Conservation (phyloP, 2,113 vertebrate genomes). For the Bos indicus region DNA sequence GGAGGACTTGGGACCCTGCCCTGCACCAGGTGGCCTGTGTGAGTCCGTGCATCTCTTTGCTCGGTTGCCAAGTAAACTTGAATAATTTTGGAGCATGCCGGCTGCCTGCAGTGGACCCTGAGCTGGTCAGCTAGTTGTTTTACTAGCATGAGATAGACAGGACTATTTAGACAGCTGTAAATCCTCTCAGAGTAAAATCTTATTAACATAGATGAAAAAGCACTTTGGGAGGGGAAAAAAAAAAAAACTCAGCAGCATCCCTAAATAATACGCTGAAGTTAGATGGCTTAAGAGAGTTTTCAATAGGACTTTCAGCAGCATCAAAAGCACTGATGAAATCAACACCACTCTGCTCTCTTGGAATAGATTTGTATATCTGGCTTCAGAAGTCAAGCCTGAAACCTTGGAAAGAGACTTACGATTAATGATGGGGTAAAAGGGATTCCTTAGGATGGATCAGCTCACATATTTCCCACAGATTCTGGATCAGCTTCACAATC, state of each 20-base stretch:
- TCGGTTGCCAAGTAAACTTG: constrained; percentile 60
- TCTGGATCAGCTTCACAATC: not conserved
- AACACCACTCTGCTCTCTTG: not conserved
- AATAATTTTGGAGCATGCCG: constrained; percentile 53
- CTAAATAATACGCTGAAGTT: constrained; percentile 74
- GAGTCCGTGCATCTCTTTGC: constrained; percentile 57
- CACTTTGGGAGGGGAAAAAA: constrained; percentile 43
- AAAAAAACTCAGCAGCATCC: constrained; percentile 53
- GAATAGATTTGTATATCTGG: not conserved
- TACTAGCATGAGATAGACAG: constrained; percentile 75
- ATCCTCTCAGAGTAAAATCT: constrained; percentile 73
- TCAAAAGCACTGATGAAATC: not conserved
- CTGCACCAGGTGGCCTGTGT: constrained; percentile 60
- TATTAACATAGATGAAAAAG: constrained; percentile 74
- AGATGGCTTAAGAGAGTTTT: constrained; percentile 64
- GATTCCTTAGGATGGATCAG: not conserved
- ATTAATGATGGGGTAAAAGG: not conserved
- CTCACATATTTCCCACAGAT: not conserved
- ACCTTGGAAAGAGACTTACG: not conserved
- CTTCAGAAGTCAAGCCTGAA: not conserved
- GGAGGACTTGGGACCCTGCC: not conserved
- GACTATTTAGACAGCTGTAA: constrained; percentile 81
- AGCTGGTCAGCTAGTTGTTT: constrained; percentile 73
- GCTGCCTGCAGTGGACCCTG: constrained; percentile 48
- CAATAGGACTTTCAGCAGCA: constrained; percentile 41